A percentile compares a stretch with the other conserved stretches of the same genome.
Evolutionary conservation across 2,797 vertebrate species (phyloP).

Genomic region (Allobates femoralis): DNA sequence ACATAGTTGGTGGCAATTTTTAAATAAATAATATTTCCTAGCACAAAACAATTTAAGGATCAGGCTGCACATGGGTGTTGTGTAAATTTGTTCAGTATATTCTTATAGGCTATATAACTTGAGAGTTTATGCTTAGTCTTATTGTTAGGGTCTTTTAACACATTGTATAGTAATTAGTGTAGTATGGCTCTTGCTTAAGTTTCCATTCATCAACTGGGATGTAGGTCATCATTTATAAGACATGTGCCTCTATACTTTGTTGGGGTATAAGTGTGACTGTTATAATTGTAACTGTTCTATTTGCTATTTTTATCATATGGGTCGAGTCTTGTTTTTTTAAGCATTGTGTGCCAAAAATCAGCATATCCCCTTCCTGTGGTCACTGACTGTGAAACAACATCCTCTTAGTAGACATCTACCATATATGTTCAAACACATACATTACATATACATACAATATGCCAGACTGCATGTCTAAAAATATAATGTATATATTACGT

Average conservation of each 20-base stretch:
- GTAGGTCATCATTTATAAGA: background rate
- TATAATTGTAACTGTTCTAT: slow-evolving; percentile 29
- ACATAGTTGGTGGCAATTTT: no score
- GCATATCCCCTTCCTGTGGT: slow-evolving; percentile 35
- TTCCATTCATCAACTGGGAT: slow-evolving; percentile 18
- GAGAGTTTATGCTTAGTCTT: no score
- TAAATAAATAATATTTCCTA: no score
- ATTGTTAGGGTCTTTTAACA: no score
- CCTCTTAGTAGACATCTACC: background rate
- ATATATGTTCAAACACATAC: background rate
- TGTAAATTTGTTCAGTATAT: no score
- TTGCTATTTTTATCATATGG: slow-evolving; percentile 41
- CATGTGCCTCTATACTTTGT: background rate
- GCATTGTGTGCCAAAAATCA: background rate
- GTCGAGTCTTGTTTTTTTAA: background rate
- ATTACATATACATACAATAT: background rate
- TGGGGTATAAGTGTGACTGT: background rate
- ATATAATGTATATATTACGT: background rate
- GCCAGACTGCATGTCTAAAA: background rate
- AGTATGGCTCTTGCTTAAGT: no score
- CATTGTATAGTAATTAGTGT: no score
- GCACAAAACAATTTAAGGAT: no score
- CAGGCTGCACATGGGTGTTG: no score
- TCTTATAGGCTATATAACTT: no score
- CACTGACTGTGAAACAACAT: background rate